Conservation (phyloP, 2,113 vertebrate species). For the Microcebus tavaratra region DNA sequence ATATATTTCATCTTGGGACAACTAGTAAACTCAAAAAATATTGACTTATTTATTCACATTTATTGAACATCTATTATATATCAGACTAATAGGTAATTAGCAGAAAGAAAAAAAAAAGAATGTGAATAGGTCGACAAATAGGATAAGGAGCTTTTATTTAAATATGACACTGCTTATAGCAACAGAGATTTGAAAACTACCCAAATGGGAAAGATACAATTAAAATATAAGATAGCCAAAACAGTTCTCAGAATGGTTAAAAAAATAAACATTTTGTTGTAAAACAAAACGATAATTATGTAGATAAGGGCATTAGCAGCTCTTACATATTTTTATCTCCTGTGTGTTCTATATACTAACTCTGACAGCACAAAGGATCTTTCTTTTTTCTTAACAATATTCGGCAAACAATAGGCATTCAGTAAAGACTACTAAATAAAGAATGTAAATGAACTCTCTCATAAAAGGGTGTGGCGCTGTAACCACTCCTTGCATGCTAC, state of each 20-base stretch:
- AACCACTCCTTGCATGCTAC: not conserved
- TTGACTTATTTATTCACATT: slow-evolving; percentile 6
- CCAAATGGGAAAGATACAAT: not conserved
- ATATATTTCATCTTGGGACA: not conserved
- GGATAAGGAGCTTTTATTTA: slow-evolving; percentile 9
- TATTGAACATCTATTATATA: not conserved
- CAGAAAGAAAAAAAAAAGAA: not conserved
- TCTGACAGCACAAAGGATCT: not conserved
- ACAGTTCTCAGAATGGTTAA: not conserved
- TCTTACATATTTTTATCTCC: not conserved
- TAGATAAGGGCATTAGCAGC: not conserved
- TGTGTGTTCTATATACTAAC: not conserved
- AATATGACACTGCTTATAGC: not conserved
- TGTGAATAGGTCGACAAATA: not conserved
- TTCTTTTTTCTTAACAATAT: slow-evolving; percentile 5
- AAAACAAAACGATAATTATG: not conserved
- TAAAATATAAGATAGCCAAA: not conserved
- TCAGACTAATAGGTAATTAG: not conserved
- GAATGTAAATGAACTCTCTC: not conserved
- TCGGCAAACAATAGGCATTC: not conserved
- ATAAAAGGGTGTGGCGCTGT: not conserved
- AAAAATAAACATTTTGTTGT: not conserved
- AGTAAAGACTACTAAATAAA: not conserved
- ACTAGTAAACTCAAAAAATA: slow-evolving; percentile 21
- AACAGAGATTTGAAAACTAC: not conserved